Base-by-base conservation (phyloP, 2,113 vertebrate genomes). In the Colistium nudipinnis region DNA sequence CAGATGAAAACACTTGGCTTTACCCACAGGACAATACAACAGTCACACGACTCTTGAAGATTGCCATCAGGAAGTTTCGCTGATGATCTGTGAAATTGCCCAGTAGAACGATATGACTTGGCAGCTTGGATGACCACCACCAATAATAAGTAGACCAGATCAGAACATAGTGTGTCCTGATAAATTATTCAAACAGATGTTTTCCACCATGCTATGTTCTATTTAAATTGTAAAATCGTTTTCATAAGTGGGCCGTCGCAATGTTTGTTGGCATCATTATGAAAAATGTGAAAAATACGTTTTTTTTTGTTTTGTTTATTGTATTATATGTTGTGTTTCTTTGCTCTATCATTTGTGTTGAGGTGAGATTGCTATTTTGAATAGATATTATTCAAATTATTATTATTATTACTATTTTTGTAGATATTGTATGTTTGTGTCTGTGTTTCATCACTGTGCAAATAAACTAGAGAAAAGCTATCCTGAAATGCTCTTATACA, bases 1-100 rank as follows among this genome's bases (percentile, higher is more conserved):
- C 76, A 71, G 68, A 76, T 61, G 78, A 61, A 85, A 76, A 80
- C 69, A 36, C 13, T 27, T 2, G 0, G 11, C 52, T 74, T 66
- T 64, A 62, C 79, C 76, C 71, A 17, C 68, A 67, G 49, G 49
- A 74, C 24, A 69, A 62, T 10, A 36, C 16, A 47, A 20, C 31
- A 70, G 45, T 16, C 27, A 61, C 52, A 14, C 54, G 57, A 27
- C 44, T 6, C 31, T 56, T 52, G 3, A 51, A 71, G 22, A 62
- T n/a, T 25, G 45, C 25, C 1, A 48, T 43, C 9, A 47, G 35
- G 20, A 10, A 41, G 49, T 59, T 35, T 7, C 22, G 33, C 17
- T 52, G 47, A 59, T 17, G 20, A 67, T 35, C 47, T 77, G 6
- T 56, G 9, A 73, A 67, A 70, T 43, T 47, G 62, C 59, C 36